Base-by-base conservation (phyloP, 2,888 invertebrate genomes). In the Epinotia nisella region DNA sequence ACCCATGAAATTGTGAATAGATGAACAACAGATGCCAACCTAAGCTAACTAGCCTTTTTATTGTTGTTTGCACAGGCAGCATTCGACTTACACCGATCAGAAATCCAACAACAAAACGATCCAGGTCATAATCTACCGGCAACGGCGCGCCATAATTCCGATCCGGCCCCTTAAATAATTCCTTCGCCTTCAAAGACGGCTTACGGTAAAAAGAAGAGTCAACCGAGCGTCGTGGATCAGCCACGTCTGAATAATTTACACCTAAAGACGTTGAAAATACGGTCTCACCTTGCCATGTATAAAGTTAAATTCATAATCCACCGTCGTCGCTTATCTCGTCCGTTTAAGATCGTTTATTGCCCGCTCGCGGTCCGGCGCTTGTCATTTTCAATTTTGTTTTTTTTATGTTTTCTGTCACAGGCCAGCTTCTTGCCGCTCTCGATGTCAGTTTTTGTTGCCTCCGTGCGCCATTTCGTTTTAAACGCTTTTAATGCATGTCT, bases 221-320 rank as follows among this genome's bases (percentile, higher is more conserved):
- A 86, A 85, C 82, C 82, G 78, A 83, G 86, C 87, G 83, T 85
- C 83, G 82, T 77, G 86, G 90, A 90, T 89, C 89, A 90, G 85
- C 87, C 83, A 82, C 80, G 83, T 89, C 88, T 92, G 90, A 92
- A 92, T 92, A 90, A 92, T 92, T 92, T 91, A 92, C 91, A 90
- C 90, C 88, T 90, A 88, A 89, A 90, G 89, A 88, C 88, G 86
- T 85, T 80, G 82, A 84, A 85, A 86, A 84, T 82, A 81, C 83
- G 81, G 79, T 56, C 81, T 83, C 83, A 82, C 80, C 74, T 82
- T 81, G 77, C 77, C 81, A 78, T 80, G 70, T 72, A 78, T 72
- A 66, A 74, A 74, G 58, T 76, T 58, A 41, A 29, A 73, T 49
- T 62, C 29, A 51, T 70, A 59, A 17, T 49, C 69, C 19, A 53